phyloP scores from a whole-genome alignment of 2,797 vertebrate genomes.

The Moxostoma hubbsi region DNA sequence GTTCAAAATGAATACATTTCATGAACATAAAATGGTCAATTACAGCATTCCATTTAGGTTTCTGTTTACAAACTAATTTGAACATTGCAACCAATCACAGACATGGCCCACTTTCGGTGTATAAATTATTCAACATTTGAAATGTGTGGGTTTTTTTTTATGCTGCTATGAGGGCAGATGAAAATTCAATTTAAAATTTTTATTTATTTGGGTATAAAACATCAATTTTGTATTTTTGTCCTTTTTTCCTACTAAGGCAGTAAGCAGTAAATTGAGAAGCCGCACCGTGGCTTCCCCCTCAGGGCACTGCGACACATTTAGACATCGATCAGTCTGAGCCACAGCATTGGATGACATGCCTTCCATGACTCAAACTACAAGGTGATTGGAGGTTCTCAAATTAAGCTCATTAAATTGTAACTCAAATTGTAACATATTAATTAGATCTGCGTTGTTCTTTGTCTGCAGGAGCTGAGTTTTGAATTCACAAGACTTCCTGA shows the following conservation, averaged over 20 bases:
- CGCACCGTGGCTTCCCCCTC: constrained; percentile 53
- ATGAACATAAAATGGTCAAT: too few relatives aligned
- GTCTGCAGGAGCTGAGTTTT: constrained; percentile 66
- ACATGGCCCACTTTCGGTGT: too few relatives aligned
- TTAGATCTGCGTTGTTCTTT: background rate
- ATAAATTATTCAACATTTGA: too few relatives aligned
- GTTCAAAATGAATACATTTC: too few relatives aligned
- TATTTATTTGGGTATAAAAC: too few relatives aligned
- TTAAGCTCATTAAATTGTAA: background rate
- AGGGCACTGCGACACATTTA: background rate
- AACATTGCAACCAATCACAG: too few relatives aligned
- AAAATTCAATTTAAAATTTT: too few relatives aligned
- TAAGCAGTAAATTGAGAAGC: constrained; percentile 47
- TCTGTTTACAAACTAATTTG: too few relatives aligned
- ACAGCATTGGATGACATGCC: constrained; percentile 42
- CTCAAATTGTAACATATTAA: background rate
- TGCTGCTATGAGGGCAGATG: too few relatives aligned
- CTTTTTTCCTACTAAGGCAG: constrained; percentile 22
- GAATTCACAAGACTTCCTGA: constrained; percentile 65
- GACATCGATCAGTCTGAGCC: background rate
- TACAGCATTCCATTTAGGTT: too few relatives aligned
- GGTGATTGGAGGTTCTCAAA: background rate
- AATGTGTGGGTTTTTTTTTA: too few relatives aligned
- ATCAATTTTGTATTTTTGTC: too few relatives aligned
- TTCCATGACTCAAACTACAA: background rate